A percentile compares a stretch with the other conserved stretches of the same genome.
Evolutionary conservation across 2,888 invertebrate genomes (phyloP).

Genomic region (Leptopterna dolabrata): DNA sequence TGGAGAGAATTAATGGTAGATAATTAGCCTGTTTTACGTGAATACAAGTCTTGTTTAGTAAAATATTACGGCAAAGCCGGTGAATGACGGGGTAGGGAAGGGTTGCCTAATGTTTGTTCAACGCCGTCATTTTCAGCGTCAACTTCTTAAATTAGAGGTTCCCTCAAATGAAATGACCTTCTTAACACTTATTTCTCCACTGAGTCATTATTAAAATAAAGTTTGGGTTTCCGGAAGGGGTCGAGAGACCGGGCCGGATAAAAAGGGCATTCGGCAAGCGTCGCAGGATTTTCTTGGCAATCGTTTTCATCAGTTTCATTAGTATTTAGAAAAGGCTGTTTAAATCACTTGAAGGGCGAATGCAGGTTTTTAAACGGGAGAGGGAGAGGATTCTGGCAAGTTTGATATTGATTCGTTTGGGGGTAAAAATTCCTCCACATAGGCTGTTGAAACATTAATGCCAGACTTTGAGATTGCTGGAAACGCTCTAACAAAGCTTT

Average conservation of each 20-base stretch:
- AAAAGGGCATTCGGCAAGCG: constrained; percentile 1
- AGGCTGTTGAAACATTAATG: background rate
- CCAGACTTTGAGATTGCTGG: background rate
- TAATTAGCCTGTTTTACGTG: constrained; percentile 35
- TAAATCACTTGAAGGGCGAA: background rate
- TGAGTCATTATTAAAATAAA: constrained; percentile 49
- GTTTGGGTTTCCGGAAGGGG: constrained; percentile 16
- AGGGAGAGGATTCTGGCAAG: background rate
- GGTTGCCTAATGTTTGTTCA: constrained; percentile 41
- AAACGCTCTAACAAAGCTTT: background rate
- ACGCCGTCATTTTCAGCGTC: constrained; percentile 40
- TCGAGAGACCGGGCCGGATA: background rate
- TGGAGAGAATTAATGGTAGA: constrained; percentile 21
- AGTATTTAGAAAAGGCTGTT: constrained; percentile 24
- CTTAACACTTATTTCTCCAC: constrained; percentile 41
- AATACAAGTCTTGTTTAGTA: constrained; percentile 31
- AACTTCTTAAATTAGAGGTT: constrained; percentile 35
- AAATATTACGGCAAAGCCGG: constrained; percentile 24
- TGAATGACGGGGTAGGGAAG: background rate
- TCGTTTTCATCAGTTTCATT: constrained; percentile 43
- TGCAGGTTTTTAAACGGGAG: background rate
- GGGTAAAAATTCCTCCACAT: background rate
- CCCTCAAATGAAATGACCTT: constrained; percentile 45
- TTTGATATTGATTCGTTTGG: background rate
- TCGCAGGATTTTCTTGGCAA: constrained; percentile 27